Evolutionary conservation across 2,797 vertebrate species (phyloP).

Genomic region (Rhynchotus rufescens): DNA sequence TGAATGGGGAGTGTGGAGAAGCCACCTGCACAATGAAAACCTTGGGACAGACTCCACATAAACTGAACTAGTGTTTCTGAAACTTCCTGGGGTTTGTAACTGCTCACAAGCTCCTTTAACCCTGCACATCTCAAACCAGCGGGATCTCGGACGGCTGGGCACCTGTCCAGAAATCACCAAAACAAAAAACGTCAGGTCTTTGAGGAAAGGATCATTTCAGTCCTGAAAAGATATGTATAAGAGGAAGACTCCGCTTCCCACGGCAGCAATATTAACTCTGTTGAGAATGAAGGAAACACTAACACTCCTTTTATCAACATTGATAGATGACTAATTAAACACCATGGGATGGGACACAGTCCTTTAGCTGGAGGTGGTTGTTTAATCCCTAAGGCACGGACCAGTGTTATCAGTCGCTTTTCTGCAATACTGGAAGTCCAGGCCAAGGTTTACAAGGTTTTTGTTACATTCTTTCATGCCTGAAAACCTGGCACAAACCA

Average conservation of each 20-base stretch:
- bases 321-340: neutral
- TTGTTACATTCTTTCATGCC: neutral
- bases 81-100: neutral
- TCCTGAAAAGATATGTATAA: neutral
- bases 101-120: neutral
- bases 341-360: neutral
- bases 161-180: neutral
- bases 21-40: neutral
- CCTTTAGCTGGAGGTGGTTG: neutral
- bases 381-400: neutral
- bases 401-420: neutral
- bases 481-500: neutral
- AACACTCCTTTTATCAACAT: neutral
- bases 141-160: neutral
- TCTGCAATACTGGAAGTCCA: neutral
- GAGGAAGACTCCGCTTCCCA: neutral
- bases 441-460: neutral
- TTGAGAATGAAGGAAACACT: neutral
- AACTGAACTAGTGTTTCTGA: neutral
- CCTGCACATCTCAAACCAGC: neutral
- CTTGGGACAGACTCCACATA: neutral
- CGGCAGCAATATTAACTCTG: neutral
- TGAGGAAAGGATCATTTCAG: neutral
- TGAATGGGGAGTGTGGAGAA: neutral
- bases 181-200: neutral